Evolutionary conservation across 2,113 vertebrate species (phyloP).

Genomic region (Oenanthe oenanthe): DNA sequence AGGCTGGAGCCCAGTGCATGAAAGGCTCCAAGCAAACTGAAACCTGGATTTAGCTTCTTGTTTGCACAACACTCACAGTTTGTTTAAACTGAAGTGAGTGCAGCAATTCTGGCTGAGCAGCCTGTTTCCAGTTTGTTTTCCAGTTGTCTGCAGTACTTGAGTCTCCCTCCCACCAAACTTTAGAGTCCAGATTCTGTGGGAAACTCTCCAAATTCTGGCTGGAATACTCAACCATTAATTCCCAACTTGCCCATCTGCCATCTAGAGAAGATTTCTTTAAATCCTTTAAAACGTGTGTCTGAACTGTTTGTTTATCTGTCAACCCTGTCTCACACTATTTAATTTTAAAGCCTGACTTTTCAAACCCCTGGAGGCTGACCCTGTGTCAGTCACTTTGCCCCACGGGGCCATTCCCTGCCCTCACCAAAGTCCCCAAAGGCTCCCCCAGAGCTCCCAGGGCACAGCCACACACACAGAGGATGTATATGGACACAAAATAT

Average conservation of each 20-base stretch:
- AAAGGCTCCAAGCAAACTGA: background rate
- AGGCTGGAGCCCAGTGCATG: no score
- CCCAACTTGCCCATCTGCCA: background rate
- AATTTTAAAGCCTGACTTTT: background rate
- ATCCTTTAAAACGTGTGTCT: background rate
- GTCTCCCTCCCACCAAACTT: background rate
- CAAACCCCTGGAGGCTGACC: background rate
- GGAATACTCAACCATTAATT: background rate
- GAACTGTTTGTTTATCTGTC: background rate
- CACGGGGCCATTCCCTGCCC: accelerated
- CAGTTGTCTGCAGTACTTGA: background rate
- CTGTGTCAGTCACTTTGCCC: background rate
- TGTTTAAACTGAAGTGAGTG: background rate
- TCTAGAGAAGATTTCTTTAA: background rate
- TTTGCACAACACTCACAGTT: background rate
- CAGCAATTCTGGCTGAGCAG: background rate
- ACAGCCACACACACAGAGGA: background rate
- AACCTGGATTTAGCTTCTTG: background rate
- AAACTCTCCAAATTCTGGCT: background rate
- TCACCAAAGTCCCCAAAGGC: background rate
- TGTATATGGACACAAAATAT: constrained; percentile 82
- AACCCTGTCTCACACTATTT: background rate
- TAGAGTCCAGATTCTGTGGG: background rate
- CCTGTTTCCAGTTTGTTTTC: background rate
- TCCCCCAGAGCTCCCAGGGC: background rate